Base-by-base conservation (phyloP, 2,888 invertebrate genomes). In the Plemyria rubiginata region DNA sequence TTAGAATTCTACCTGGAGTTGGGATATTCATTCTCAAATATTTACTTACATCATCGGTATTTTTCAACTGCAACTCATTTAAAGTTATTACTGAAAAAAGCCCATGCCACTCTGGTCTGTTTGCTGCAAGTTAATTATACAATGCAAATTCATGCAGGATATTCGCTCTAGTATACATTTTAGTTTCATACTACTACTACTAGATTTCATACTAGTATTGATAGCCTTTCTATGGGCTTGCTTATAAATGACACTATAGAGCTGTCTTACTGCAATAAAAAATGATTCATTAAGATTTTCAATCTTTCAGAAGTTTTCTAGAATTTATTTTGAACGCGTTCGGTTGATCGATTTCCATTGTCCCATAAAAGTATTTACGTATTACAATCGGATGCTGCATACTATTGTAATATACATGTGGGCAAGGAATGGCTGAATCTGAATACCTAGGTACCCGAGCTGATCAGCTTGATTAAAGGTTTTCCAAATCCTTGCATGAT, bases 1-100 rank as follows among this genome's bases (percentile, higher is more conserved):
- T 80, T 80, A 74, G 71, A 74, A 72, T 75, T 71, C 74, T 64
- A 54, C 52, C 48, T 40, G 40, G 38, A 28, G 28, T 16, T 45
- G 43, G 15, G 8, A 13, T 43, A 15, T 15, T 22, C 32, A 32
- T 32, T 32, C 32, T 32, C 7, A 6, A 32, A 32, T 32, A 32
- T 32, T 32, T 32, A 32, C 7, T 1, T 5, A 8, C 32, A 3
- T 2, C 22, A 22, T 22, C 22, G 32, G 32, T 5, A 5, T 5
- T 32, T 32, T 32, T 32, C 32, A 32, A 32, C 32, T 11, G 2
- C 11, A 38, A 38, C 11, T 38, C 11, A 38, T 4, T 38, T 11
- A 38, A 38, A 38, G 11, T 38, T 9, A 38, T 38, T 32, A 32
- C 32, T 38, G 36, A 11, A 38, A 11, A 32, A 11, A 38, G 36